Conservation (phyloP, 2,113 vertebrate genomes). For the Entosphenus tridentatus region DNA sequence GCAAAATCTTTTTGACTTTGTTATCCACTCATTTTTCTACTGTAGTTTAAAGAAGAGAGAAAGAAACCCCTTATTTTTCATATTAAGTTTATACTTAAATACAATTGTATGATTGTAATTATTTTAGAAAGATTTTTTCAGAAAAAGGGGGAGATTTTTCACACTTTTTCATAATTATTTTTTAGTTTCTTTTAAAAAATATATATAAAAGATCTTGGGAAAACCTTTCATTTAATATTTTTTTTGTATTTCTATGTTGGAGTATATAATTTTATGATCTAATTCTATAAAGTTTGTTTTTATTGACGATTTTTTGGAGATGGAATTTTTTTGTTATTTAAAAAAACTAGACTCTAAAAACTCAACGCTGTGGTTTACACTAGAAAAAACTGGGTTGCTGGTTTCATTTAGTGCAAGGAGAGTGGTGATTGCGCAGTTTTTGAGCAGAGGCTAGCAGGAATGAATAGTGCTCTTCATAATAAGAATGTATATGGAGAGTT, state of each 20-base stretch:
- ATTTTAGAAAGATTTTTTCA: background rate
- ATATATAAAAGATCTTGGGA: slow-evolving; percentile 1
- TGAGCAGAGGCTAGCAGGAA: slow-evolving; percentile 2
- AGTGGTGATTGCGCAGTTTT: background rate
- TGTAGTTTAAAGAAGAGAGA: background rate
- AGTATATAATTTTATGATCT: slow-evolving; percentile 7
- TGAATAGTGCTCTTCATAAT: slow-evolving; percentile 3
- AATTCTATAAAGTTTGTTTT: slow-evolving; percentile 2
- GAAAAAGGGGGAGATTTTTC: slow-evolving; percentile 6
- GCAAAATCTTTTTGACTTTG: slow-evolving; percentile 3
- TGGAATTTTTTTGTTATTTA: slow-evolving; percentile 6
- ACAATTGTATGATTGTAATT: slow-evolving; percentile 5
- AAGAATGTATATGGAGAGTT: slow-evolving; percentile 4
- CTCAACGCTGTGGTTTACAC: slow-evolving; percentile 4
- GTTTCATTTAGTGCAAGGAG: no score
- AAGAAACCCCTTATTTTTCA: slow-evolving; percentile 5
- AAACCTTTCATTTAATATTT: slow-evolving; percentile 6
- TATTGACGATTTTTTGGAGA: slow-evolving; percentile 1
- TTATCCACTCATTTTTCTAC: slow-evolving; percentile 6
- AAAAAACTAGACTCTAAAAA: slow-evolving; percentile 2
- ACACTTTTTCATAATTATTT: slow-evolving; percentile 4
- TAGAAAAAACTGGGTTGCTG: background rate
- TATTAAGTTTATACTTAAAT: slow-evolving; percentile 7
- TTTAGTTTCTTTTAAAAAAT: slow-evolving; percentile 5
- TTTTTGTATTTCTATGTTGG: slow-evolving; percentile 6